Percentiles rank a stretch among this genome's conserved stretches.
Evolutionary conservation across 2,797 vertebrate species (phyloP).

Genomic region (Trichosurus vulpecula): DNA sequence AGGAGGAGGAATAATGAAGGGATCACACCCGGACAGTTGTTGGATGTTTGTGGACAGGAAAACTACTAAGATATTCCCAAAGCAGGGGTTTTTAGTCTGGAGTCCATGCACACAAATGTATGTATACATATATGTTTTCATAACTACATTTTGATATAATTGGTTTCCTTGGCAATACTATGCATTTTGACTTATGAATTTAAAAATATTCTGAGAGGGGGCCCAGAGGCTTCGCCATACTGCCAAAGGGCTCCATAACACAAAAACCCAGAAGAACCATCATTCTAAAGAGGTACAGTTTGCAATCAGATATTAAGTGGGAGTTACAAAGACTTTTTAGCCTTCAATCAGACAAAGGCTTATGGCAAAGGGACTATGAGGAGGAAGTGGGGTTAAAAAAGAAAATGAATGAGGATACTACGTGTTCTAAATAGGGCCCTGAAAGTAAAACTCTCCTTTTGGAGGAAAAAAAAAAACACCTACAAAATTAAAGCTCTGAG

Average conservation of each 20-base stretch:
- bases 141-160: too few relatives aligned
- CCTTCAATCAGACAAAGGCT: background rate
- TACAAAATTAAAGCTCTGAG: background rate
- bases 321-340: background rate
- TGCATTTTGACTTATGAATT: background rate
- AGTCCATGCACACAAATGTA: background rate
- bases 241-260: background rate
- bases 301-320: background rate
- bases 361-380: background rate
- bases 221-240: background rate
- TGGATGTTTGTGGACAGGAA: background rate
- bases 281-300: background rate
- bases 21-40: background rate
- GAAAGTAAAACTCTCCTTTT: background rate
- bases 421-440: background rate
- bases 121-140: too few relatives aligned
- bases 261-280: background rate
- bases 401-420: background rate
- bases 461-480: background rate
- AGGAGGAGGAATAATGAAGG: background rate
- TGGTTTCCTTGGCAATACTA: background rate
- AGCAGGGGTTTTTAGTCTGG: background rate
- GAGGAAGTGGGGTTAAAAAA: background rate
- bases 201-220: background rate
- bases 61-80: background rate